These are phyloP conservation scores for Rallus limicola DNA, from an alignment of 2,113 vertebrate species.

Conservation along the genomic window DNA sequence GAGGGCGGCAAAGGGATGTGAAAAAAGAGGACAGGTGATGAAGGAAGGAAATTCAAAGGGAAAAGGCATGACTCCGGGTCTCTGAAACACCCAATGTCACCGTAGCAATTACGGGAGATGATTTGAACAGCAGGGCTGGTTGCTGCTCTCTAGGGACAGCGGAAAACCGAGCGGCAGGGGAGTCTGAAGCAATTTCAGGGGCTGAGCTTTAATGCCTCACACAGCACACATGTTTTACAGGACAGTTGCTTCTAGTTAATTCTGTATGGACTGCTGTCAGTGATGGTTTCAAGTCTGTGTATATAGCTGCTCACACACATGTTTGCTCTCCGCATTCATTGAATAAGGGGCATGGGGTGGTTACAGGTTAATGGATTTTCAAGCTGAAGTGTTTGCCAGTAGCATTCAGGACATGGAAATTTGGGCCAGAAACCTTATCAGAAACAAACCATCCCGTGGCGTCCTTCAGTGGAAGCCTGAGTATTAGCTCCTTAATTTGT, in stretches of 20 bases:
- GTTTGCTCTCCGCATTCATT: neutral
- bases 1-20: neutral
- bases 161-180: neutral
- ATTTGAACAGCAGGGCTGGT: neutral
- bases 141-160: neutral
- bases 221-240: neutral
- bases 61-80: neutral
- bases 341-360: neutral
- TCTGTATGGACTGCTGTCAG: constrained; percentile 22
- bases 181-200: neutral
- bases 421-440: constrained; percentile 35
- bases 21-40: neutral
- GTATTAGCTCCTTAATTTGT: constrained; percentile 40
- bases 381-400: constrained; percentile 41
- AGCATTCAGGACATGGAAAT: constrained; percentile 22
- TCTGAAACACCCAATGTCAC: neutral
- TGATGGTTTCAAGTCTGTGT: constrained; percentile 2
- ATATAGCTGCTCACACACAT: constrained; percentile 31
- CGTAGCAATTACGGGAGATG: neutral
- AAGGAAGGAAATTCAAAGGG: neutral
- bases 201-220: neutral
- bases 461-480: neutral
- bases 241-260: constrained; percentile 53
- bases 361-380: constrained; percentile 59
- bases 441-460: neutral